Evolutionary conservation across 2,888 invertebrate genomes (phyloP).

Genomic region (Mellilla xanthometata): DNA sequence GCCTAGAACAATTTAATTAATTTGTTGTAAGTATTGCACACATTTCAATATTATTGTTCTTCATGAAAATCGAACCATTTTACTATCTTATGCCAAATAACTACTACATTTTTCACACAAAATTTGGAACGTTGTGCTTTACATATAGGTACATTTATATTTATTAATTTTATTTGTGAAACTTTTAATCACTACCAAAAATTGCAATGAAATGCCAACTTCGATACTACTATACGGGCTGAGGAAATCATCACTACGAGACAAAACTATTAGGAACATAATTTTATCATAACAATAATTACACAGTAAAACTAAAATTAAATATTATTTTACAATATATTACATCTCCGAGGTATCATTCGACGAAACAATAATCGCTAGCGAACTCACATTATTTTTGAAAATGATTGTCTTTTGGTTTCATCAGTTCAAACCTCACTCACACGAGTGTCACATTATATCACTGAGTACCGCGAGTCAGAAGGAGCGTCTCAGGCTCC

Average conservation of each 20-base stretch:
- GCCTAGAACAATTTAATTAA: conserved; percentile 45
- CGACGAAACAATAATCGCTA: conserved; percentile 4
- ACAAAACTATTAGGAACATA: conserved; percentile 77
- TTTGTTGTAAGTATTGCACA: conserved; percentile 71
- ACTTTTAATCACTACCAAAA: conserved; percentile 24
- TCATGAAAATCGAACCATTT: conserved; percentile 14
- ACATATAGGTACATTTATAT: conserved; percentile 6
- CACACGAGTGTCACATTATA: conserved; percentile 1
- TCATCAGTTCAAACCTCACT: conserved; percentile 2
- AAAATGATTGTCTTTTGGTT: neutral
- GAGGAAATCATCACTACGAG: conserved; percentile 62
- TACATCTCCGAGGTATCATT: conserved; percentile 25
- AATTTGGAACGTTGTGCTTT: conserved; percentile 15
- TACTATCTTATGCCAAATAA: conserved; percentile 3
- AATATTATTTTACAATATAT: conserved; percentile 71
- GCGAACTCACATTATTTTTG: neutral
- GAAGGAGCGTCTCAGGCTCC: neutral
- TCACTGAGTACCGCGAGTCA: conserved; percentile 1
- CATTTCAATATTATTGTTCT: conserved; percentile 33
- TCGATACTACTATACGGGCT: conserved; percentile 45
- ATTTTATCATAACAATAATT: conserved; percentile 65
- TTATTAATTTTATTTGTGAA: conserved; percentile 15
- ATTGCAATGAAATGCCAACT: conserved; percentile 28
- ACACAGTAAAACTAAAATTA: conserved; percentile 63
- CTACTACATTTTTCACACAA: conserved; percentile 11